Evolutionary conservation across 2,888 invertebrate genomes (phyloP).

Genomic region (Empis livida): DNA sequence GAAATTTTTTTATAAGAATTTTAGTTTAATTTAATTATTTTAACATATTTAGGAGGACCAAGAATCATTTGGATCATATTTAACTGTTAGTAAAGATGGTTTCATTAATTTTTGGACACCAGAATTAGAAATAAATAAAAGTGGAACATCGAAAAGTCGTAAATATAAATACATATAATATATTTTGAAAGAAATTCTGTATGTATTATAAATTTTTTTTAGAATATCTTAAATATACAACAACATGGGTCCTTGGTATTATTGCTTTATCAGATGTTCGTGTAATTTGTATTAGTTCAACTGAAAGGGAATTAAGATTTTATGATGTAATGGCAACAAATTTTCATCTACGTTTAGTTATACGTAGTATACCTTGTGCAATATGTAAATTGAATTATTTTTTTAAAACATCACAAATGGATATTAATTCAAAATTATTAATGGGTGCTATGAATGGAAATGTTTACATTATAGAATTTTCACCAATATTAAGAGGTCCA

Average conservation of each 20-base stretch:
- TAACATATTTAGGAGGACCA: too few species aligned
- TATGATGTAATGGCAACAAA: slow-evolving; percentile 65
- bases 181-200: too few species aligned
- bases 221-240: slow-evolving; percentile 47
- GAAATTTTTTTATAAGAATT: too few species aligned
- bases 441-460: slow-evolving; percentile 65
- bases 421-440: slow-evolving; percentile 40
- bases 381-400: slow-evolving; percentile 28
- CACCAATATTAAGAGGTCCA: slow-evolving; percentile 49
- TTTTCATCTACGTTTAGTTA: slow-evolving; percentile 55
- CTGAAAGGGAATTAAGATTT: slow-evolving; percentile 65
- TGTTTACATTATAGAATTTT: slow-evolving; percentile 50
- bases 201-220: not conserved
- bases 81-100: slow-evolving; percentile 66
- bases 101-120: slow-evolving; percentile 65
- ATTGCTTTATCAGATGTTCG: slow-evolving; percentile 63
- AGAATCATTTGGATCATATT: slow-evolving; percentile 51
- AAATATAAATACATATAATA: slow-evolving; percentile 20
- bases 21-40: too few species aligned
- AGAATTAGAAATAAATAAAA: slow-evolving; percentile 51
- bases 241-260: slow-evolving; percentile 63
- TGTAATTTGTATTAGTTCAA: slow-evolving; percentile 62
- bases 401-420: slow-evolving; percentile 18
- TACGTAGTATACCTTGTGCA: slow-evolving; percentile 42
- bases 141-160: slow-evolving; percentile 51